These are phyloP conservation scores for Oryzias sinensis DNA, from an alignment of 2,797 vertebrate species.

Conservation along the genomic window DNA sequence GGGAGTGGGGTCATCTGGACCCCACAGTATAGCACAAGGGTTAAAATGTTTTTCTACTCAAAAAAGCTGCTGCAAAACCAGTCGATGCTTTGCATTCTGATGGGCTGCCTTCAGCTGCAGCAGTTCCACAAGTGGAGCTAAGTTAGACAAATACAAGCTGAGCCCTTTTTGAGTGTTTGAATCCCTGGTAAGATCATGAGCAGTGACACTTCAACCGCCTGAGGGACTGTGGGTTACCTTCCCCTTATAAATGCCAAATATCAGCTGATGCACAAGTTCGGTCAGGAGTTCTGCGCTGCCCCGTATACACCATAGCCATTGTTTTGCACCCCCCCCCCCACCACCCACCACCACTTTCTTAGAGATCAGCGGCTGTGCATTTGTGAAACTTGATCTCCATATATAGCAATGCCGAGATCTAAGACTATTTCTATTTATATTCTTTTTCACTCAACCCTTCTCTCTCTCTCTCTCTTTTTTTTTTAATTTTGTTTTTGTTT, in stretches of 20 bases:
- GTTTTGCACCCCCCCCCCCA: slow-evolving; percentile 21
- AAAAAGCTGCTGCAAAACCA: no score
- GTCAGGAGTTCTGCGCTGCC: slow-evolving; percentile 5
- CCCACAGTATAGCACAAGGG: no score
- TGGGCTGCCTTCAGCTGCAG: no score
- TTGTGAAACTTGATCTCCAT: slow-evolving; percentile 60
- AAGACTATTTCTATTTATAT: slow-evolving; percentile 75
- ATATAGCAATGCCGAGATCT: slow-evolving; percentile 76
- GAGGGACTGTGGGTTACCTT: slow-evolving; percentile 5
- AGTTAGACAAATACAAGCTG: no score
- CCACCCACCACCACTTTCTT: no score
- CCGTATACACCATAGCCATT: slow-evolving; percentile 20
- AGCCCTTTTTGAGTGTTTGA: no score
- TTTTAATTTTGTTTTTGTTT: slow-evolving; percentile 15
- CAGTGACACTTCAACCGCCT: slow-evolving; percentile 1
- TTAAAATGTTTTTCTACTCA: no score
- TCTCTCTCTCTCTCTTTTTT: slow-evolving; percentile 32
- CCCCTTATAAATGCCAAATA: slow-evolving; percentile 19
- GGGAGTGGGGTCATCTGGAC: no score
- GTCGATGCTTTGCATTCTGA: no score
- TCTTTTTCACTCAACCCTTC: slow-evolving; percentile 54
- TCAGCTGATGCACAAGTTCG: slow-evolving; percentile 20
- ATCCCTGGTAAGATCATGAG: not conserved
- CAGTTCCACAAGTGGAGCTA: no score
- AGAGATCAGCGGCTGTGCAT: slow-evolving; percentile 15